Evolutionary conservation across 1,140 invertebrate species (phyloP).

Genomic region (Zaprionus inermis): DNA sequence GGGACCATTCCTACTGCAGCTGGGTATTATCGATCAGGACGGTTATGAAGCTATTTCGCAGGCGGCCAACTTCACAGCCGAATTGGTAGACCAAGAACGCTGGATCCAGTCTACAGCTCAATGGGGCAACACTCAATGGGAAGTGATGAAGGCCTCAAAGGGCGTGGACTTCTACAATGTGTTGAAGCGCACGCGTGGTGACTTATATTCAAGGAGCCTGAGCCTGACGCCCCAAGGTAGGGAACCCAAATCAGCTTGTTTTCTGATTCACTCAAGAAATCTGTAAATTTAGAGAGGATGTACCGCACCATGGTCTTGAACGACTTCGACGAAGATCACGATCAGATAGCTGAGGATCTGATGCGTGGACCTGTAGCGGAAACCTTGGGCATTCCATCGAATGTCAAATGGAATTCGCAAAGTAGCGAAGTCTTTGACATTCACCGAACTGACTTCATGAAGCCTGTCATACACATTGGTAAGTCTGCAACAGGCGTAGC

Average conservation of each 20-base stretch:
- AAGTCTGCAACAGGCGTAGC: constrained; percentile 26
- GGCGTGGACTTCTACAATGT: constrained; percentile 93
- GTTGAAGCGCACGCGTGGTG: constrained; percentile 83
- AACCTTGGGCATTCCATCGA: constrained; percentile 87
- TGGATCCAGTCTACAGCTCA: constrained; percentile 87
- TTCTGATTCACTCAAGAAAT: neutral
- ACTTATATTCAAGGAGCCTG: constrained; percentile 33
- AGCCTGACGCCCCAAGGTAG: constrained; percentile 68
- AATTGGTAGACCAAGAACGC: constrained; percentile 85
- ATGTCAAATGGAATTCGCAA: constrained; percentile 87
- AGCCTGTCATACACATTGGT: constrained; percentile 90
- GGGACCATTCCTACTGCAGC: constrained; percentile 87
- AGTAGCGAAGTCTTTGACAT: constrained; percentile 87
- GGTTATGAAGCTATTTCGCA: constrained; percentile 86
- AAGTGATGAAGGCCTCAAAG: constrained; percentile 86
- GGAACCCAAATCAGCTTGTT: neutral
- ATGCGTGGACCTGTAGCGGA: constrained; percentile 90
- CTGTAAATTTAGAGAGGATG: constrained; percentile 50
- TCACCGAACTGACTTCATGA: constrained; percentile 92
- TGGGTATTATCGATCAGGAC: constrained; percentile 87
- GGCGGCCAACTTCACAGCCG: constrained; percentile 85
- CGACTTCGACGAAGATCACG: constrained; percentile 72
- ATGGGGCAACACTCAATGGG: constrained; percentile 88
- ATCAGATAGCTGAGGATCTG: constrained; percentile 84
- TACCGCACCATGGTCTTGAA: constrained; percentile 65